Base-by-base conservation (phyloP, 2,797 vertebrate species). In the Diplodus puntazzo region DNA sequence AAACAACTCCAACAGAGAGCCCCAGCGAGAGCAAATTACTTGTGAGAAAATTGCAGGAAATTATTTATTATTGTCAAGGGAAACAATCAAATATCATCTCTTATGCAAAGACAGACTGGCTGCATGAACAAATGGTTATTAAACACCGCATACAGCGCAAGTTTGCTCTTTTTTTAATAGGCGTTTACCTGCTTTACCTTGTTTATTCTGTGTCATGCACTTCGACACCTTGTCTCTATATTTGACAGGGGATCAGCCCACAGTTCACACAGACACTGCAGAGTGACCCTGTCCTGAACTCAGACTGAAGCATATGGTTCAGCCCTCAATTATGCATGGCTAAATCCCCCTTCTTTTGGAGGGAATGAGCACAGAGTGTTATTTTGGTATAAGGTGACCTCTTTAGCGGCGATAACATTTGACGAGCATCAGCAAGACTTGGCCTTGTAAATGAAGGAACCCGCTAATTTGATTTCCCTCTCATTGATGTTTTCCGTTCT, bases 301-400 rank as follows among this genome's bases (percentile, higher is more conserved):
- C 53, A 67, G 25, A 80, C 72, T 39, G 52, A 70, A 83, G 60
- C 83, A 85, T 89, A 87, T 86, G 88, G 64, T 75, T 69, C 57
- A 84, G 64, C 34, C 59, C 76, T 91, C 73, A 90, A 85, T 89
- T 87, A 89, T 88, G 83, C 89, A 90, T 87, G 80, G 61, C 34
- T 75, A 82, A 79, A 84, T 75, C 62, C 83, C 83, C 65, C 81
- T 83, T 85, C 71, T 85, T 86, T 85, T 57, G 73, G 72, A 83
- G 64, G 72, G 78, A 87, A 89, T 82, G 65, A 82, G 84, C 77
- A 67, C 85, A 80, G 27, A 71, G 83, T 67, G 83, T 84, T 90
- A 87, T 90, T 88, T 89, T 80, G 58, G 82, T 86, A 73, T 77
- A 83, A 85, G 77, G 81, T 88, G 91, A 89, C 91, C 88, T 85